Evolutionary conservation across 2,797 vertebrate species (phyloP).

Genomic region (Bucorvus abyssinicus): DNA sequence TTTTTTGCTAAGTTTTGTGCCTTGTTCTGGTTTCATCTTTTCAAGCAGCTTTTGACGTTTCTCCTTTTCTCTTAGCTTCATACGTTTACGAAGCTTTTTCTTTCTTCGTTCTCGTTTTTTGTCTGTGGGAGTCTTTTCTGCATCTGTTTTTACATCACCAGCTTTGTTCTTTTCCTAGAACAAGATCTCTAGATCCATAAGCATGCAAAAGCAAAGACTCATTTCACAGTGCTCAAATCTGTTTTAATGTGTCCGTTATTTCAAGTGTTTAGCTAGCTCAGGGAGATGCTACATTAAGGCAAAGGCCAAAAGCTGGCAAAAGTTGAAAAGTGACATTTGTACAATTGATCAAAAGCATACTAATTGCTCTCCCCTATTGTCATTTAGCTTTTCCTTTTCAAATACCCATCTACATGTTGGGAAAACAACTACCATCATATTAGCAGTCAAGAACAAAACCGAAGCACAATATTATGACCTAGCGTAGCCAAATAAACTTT

Average conservation of each 20-base stretch:
- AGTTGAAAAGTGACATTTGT: neutral
- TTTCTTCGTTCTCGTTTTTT: conserved; percentile 90
- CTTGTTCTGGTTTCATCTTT: conserved; percentile 70
- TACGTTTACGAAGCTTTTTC: conserved; percentile 84
- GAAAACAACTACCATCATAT: neutral
- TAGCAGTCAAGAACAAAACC: neutral
- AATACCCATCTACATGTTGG: neutral
- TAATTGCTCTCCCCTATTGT: neutral
- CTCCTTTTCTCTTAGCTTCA: conserved; percentile 85
- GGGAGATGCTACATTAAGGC: neutral
- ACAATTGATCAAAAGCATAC: neutral
- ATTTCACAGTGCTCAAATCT: neutral
- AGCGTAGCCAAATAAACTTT: neutral
- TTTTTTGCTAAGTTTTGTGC: conserved; percentile 78
- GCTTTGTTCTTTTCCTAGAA: conserved; percentile 88
- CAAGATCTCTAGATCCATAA: neutral
- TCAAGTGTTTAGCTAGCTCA: neutral
- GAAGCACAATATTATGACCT: neutral
- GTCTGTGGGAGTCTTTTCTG: conserved; percentile 91
- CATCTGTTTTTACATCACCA: conserved; percentile 84
- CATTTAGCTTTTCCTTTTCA: neutral
- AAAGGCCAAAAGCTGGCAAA: neutral
- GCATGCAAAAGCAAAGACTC: neutral
- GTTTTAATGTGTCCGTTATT: neutral
- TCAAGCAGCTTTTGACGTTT: conserved; percentile 83